Base-by-base conservation (phyloP, 2,797 vertebrate genomes). In the Gallirallus australis region DNA sequence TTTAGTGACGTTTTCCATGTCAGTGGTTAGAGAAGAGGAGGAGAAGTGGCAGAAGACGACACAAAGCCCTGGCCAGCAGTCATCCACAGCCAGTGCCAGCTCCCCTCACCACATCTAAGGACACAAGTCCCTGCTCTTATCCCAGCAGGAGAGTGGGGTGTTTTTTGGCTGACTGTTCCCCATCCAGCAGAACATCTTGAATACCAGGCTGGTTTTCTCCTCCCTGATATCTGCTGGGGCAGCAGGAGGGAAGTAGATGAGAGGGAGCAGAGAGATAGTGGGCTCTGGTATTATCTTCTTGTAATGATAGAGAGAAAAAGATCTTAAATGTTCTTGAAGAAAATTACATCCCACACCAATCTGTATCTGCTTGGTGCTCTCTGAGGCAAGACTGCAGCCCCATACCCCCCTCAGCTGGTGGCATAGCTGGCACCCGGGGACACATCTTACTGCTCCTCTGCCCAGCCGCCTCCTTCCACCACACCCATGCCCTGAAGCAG, bases 401-500 rank as follows among this genome's bases (percentile, higher is more conserved):
- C 35, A 5, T 8, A 25, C 11, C 12, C n/a, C n/a, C 20, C 39
- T 6, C 7, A 25, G 37, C 21, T 1, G 0, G 56, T 27, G 59
- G 56, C 50, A 28, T 5, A 11, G 45, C n/a, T 50, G 17, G 35
- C 24, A 20, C 54, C 14, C 1, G 1, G 60, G 21, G 42, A 35
- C 0, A 1, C 8, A 9, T 8, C 68, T 48, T 31, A 56, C 20
- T 37, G 31, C 31, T 37, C n/a, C 33, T n/a, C 31, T 6, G 31
- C 40, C 23, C 82, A 63, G 12, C 17, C 31, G 37, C 54, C 52
- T 42, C 12, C 27, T 56, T 27, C 59, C 42, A 31, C 35, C 28
- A 13, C n/a, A 14, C 3, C 1, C 25, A 12, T 1, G 0, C 15
- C 33, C 45, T 24, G 54, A 64, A 78, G 33, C 24, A 81, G 30